These are phyloP conservation scores for Python bivittatus DNA, from an alignment of 2,113 vertebrate species.

Conservation along the genomic window DNA sequence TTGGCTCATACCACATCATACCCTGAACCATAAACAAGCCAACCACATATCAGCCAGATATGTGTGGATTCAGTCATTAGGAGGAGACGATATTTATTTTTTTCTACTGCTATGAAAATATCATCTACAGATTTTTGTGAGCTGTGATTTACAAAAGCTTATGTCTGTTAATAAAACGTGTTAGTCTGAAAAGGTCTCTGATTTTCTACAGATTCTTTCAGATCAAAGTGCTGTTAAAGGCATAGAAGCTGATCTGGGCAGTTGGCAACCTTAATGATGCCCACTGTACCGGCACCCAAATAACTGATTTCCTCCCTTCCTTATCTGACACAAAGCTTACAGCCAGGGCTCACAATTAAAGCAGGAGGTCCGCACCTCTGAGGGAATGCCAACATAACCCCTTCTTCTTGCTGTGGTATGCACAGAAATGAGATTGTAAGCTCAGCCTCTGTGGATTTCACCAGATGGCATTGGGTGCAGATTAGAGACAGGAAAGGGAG, in stretches of 20 bases:
- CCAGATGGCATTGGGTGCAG: constrained; percentile 66
- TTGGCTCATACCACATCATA: not conserved
- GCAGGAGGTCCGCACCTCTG: constrained; percentile 54
- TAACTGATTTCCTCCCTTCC: constrained; percentile 36
- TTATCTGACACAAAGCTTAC: constrained; percentile 13
- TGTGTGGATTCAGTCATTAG: not conserved
- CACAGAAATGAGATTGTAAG: constrained; percentile 58
- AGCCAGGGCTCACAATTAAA: constrained; percentile 48
- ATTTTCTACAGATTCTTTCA: not conserved
- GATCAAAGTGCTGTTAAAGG: not conserved
- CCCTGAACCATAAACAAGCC: not conserved
- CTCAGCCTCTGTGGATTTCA: constrained; percentile 61
- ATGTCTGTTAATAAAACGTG: not conserved
- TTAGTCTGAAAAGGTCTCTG: not conserved
- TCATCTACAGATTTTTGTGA: not conserved
- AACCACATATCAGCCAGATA: not conserved
- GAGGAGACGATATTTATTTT: not conserved
- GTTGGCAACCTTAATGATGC: not conserved
- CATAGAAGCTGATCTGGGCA: not conserved
- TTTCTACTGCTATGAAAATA: not conserved
- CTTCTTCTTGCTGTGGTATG: constrained; percentile 45
- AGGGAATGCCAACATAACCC: constrained; percentile 62
- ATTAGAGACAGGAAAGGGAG: constrained; percentile 45
- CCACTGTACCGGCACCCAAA: constrained; percentile 10
- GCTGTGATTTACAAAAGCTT: not conserved